phyloP scores from a whole-genome alignment of 2,113 vertebrate species.

The Callipepla californica region DNA sequence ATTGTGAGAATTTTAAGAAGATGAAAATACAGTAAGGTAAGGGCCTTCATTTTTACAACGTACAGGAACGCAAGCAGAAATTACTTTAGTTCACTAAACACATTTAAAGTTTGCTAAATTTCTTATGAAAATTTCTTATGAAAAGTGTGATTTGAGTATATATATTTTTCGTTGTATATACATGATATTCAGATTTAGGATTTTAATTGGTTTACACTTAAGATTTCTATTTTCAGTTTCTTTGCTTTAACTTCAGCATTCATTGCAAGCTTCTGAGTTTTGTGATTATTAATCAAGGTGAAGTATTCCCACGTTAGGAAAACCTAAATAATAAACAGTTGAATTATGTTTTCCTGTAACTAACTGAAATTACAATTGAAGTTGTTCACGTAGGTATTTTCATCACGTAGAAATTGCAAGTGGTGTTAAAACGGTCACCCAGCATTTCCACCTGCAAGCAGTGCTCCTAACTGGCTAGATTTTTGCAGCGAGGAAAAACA shows the following conservation, averaged over 20 bases:
- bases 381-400: not conserved
- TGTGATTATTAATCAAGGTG: not conserved
- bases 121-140: not conserved
- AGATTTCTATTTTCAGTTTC: not conserved
- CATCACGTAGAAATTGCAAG: not conserved
- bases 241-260: not conserved
- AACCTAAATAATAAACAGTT: not conserved
- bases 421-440: not conserved
- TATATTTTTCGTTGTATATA: not conserved
- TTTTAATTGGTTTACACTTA: not conserved
- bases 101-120: not conserved
- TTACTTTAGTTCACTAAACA: not conserved
- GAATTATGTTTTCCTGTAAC: not conserved
- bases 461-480: not conserved
- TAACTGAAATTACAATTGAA: not conserved
- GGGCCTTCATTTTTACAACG: not conserved
- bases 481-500: not conserved
- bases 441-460: not conserved
- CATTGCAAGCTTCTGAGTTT: not conserved
- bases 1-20: not conserved
- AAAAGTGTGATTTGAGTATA: not conserved
- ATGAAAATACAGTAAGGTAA: not conserved
- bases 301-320: not conserved
- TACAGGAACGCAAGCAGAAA: not conserved
- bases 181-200: not conserved